Conservation (phyloP, 2,797 vertebrate genomes). For the Syngnathus rostellatus region DNA sequence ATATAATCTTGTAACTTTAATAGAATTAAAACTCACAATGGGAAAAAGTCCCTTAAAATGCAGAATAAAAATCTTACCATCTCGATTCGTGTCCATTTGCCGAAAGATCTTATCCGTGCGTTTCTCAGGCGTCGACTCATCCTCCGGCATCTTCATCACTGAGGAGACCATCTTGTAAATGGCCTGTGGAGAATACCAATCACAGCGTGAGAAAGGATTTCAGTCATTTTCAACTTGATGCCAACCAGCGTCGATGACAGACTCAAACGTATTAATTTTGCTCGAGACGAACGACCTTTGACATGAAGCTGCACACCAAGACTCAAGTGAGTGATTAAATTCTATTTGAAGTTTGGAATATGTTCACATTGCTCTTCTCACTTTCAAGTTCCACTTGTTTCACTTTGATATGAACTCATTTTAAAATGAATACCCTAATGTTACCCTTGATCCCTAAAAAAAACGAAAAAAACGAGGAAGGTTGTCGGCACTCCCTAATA, state of each 20-base stretch:
- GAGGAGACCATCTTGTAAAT: slow-evolving; percentile 99
- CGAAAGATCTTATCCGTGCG: slow-evolving; percentile 98
- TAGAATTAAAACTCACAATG: too few relatives aligned
- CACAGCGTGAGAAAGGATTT: neutral
- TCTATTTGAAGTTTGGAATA: too few relatives aligned
- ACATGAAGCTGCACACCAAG: too few relatives aligned
- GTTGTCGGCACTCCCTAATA: too few relatives aligned
- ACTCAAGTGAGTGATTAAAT: too few relatives aligned
- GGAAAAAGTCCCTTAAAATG: too few relatives aligned
- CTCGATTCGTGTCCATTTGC: slow-evolving; percentile 98
- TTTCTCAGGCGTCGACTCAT: slow-evolving; percentile 96
- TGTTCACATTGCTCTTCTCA: too few relatives aligned
- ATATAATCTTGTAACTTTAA: too few relatives aligned
- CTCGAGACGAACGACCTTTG: too few relatives aligned
- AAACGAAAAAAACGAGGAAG: too few relatives aligned
- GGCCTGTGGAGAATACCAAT: slow-evolving; percentile 65
- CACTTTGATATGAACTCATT: too few relatives aligned
- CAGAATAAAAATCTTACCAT: slow-evolving; percentile 65
- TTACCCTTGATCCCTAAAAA: neutral
- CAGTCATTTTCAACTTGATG: neutral
- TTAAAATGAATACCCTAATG: neutral
- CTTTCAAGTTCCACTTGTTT: too few relatives aligned
- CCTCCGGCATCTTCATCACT: slow-evolving; percentile 99
- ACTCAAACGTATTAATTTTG: neutral
- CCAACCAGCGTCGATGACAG: neutral